Evolutionary conservation across 1,140 invertebrate genomes (phyloP).

Genomic region (Panagrolaimus sp.): DNA sequence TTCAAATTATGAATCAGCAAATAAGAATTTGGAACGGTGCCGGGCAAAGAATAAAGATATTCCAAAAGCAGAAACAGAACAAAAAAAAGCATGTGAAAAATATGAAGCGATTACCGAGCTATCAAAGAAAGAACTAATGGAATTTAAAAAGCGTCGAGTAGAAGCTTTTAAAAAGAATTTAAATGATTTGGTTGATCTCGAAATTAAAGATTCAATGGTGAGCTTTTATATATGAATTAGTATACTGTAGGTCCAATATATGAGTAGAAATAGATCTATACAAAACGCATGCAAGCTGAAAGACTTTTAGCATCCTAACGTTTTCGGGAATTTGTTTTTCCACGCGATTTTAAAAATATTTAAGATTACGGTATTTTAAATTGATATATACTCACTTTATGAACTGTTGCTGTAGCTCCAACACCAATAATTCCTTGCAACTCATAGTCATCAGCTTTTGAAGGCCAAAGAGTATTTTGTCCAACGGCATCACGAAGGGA

Average conservation of each 20-base stretch:
- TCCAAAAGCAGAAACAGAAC: slow-evolving; percentile 77
- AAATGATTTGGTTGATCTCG: slow-evolving; percentile 86
- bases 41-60: slow-evolving; percentile 94
- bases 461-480: slow-evolving; percentile 38
- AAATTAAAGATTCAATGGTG: slow-evolving; percentile 73
- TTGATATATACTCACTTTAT: slow-evolving; percentile 30
- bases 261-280: too few species aligned
- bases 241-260: too few species aligned
- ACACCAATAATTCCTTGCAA: slow-evolving; percentile 54
- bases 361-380: slow-evolving; percentile 15
- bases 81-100: slow-evolving; percentile 83
- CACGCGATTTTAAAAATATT: too few species aligned
- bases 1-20: slow-evolving; percentile 89
- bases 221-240: slow-evolving; percentile 2
- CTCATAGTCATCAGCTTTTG: slow-evolving; percentile 46
- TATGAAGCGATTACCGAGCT: slow-evolving; percentile 92
- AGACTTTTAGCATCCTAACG: too few species aligned
- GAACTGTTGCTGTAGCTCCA: slow-evolving; percentile 57
- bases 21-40: slow-evolving; percentile 88
- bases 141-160: slow-evolving; percentile 84
- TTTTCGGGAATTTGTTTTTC: too few species aligned
- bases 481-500: neutral
- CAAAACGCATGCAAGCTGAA: too few species aligned
- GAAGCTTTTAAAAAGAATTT: slow-evolving; percentile 89
- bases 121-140: slow-evolving; percentile 83